Evolutionary conservation across 37 sponge, comb jelly and placozoan genomes (phyloP), one percentile per base, ranked within the genome.

Genomic region (Chondrosia reniformis): DNA sequence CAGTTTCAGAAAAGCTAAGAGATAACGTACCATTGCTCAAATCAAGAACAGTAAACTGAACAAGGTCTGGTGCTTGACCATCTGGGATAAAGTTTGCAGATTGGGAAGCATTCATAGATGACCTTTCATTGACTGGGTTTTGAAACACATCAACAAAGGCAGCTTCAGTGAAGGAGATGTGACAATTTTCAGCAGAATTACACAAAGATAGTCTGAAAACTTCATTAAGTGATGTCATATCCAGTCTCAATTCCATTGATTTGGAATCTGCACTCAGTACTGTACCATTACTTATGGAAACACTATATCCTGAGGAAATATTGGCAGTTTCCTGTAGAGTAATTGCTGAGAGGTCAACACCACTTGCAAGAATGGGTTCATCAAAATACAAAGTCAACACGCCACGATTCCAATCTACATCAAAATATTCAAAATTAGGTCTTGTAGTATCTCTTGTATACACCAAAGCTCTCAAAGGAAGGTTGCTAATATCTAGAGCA

Each of bases 1-100:
- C 84, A 12, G 90, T 86, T 55, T 93, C 94, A 22, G 87, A 81
- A 64, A 93, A 93, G 19, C 84, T 83, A 22, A 93, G 80, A 9
- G 84, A 80, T 12, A 93, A 71, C 8, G 81, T 78, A 3, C 84
- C 80, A 66, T 69, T 75, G 32, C 76, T 83, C 55, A 93, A 55
- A 45, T 91, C 81, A 19, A 91, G 30, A 46, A 79, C 59, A 22
- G 28, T 25, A 55, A 91, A 91, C 22, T 58, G 54, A 7, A 67
- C 40, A 28, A 91, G 77, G 0, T 19, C 7, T 15, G 91, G 91
- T 4, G 65, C 37, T 10, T 27, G 38, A n/a, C n/a, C 28, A 57
- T 95, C 96, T 33, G 34, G 52, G 27, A 63, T 45, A 4, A 88
- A 41, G 15, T 65, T 67, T 10, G 46, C 52, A 6, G 78, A 87